Evolutionary conservation across 1,140 invertebrate genomes (phyloP), one percentile per base, ranked within the genome.

Genomic region (Drosophila busckii): DNA sequence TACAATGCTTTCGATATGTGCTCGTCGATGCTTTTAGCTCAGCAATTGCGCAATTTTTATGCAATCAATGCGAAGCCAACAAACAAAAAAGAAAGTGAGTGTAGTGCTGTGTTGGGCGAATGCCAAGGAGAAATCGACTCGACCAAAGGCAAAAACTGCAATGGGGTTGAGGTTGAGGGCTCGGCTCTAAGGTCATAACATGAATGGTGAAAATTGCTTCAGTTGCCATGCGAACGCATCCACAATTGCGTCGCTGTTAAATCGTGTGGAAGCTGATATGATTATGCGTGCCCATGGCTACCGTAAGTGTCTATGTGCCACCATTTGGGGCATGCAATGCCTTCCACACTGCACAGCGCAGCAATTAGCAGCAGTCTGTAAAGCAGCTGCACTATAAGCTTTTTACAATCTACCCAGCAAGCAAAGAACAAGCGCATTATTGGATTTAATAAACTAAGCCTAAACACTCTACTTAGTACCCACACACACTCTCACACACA

Each of bases 261-360:
- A 85, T 85, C 82, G 83, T 56, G 68, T 50, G 58, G 82, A 85
- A 85, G 60, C 49, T 85, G 76, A 85, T 78, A 69, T 71, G 82
- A 85, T 85, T 85, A 84, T 76, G 58, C 34, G 32, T 73, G 35
- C 23, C 56, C 41, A 52, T 62, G 19, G 53, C 32, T 32, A 52
- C 52, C 48, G 13, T 25, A 20, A 5, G 28, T 32, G 22, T 8
- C 15, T n/a, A 17, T 8, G 6, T 23, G 20, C 8, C 26, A 12
- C n/a, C n/a, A n/a, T n/a, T n/a, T 37, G 40, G 55, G 54, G 20
- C 48, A 40, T 50, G 34, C 32, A 45, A 13, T n/a, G n/a, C n/a
- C n/a, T n/a, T n/a, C n/a, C 37, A 22, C 35, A 22, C 13, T 19
- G 25, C 26, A 52, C 12, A 54, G 25, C 68, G 34, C 56, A 62